Evolutionary conservation across 2,888 invertebrate species (phyloP).

Genomic region (Drosophila conformis): DNA sequence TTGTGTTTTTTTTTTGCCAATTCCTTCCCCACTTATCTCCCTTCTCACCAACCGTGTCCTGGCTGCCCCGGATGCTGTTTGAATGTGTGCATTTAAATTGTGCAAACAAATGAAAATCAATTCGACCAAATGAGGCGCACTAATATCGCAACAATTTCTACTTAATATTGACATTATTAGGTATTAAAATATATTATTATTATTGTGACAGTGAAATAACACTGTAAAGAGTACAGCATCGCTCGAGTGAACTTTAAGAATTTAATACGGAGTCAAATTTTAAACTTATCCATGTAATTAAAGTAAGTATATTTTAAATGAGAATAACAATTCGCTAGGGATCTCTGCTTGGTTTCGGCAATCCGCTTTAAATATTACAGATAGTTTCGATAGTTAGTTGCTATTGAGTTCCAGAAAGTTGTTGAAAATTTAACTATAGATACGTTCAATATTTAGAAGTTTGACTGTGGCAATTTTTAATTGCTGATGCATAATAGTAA

Average conservation of each 20-base stretch:
- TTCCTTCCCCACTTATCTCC: background rate
- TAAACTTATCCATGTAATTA: background rate
- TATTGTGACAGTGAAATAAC: background rate
- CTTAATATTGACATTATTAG: conserved; percentile 48
- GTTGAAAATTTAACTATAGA: background rate
- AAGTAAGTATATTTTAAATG: background rate
- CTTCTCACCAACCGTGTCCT: conserved; percentile 1
- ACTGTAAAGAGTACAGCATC: background rate
- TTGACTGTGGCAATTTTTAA: background rate
- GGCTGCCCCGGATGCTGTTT: conserved; percentile 46
- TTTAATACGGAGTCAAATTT: background rate
- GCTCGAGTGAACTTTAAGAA: background rate
- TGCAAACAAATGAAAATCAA: conserved; percentile 69
- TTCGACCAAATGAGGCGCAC: conserved; percentile 68
- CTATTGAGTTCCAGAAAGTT: background rate
- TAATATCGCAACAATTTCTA: conserved; percentile 49
- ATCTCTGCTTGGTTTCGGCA: background rate
- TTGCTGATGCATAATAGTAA: background rate
- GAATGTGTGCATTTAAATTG: conserved; percentile 51
- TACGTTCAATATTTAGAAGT: background rate
- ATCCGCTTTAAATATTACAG: background rate
- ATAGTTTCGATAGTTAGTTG: background rate
- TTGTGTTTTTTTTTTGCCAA: conserved; percentile 13
- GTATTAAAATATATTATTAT: conserved; percentile 8
- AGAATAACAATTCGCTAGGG: background rate